Base-by-base conservation (phyloP, 2,113 vertebrate species). In the Cyrtonyx montezumae region DNA sequence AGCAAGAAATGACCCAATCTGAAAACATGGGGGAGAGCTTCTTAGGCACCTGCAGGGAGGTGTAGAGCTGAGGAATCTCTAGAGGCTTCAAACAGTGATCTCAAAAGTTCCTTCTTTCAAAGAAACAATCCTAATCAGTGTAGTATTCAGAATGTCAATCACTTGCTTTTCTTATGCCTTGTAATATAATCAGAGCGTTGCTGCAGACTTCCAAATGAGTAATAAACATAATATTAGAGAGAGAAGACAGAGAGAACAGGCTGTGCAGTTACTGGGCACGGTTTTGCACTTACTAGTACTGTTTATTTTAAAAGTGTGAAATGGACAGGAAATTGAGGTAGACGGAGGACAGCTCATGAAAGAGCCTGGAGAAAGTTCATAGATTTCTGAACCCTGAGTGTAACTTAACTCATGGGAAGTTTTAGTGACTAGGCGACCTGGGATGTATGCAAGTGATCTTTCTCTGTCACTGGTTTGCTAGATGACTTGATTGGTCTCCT, bases 241-340 rank as follows among this genome's bases (percentile, higher is more conserved):
- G 43, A 25, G 34, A 13, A 1, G n/a, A 40, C 40, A 67, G 16
- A 22, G 16, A 36, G 66, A 74, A 69, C 1, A 6, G 68, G 66
- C 84, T 77, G 28, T 48, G 58, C 30, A 62, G 48, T 82, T 87
- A 55, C n/a, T 62, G 59, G 51, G 40, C 23, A 18, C 55, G 78
- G 56, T 82, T 68, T 90, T 95, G 58, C 21, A 66, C 14, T 61
- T 58, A 55, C 42, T 80, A 79, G 36, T 91, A 25, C 22, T 11
- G 32, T 85, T 80, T 55, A 25, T 37, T 95, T 90, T 90, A 79
- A 70, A 42, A 70, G 45, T 88, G 85, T 26, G 46, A 45, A 22
- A 14, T 2, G 5, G 42, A 83, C 45, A 34, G 63, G 56, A 43
- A 17, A 43, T 43, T 43, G 43, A 43, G 42, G 4, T 6, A 34